Conservation (phyloP, 2,113 vertebrate species). For the Prinia subflava region DNA sequence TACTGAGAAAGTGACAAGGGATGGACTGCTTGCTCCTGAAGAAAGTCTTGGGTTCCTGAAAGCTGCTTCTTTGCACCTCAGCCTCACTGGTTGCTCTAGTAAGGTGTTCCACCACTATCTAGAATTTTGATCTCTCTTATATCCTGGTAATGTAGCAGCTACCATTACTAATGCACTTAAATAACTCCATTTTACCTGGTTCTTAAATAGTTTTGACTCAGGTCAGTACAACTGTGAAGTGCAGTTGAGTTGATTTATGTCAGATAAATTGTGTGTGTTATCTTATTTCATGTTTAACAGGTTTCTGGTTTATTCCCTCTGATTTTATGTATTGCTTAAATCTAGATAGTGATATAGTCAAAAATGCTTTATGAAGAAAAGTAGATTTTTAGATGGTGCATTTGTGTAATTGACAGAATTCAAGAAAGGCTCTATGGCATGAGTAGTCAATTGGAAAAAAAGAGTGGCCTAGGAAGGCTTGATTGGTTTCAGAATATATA, state of each 20-base stretch:
- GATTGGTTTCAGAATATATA: not conserved
- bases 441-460: not conserved
- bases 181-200: not conserved
- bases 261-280: not conserved
- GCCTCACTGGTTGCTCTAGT: not conserved
- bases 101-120: not conserved
- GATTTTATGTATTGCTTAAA: not conserved
- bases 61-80: not conserved
- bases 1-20: not conserved
- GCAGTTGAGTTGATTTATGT: not conserved
- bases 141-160: not conserved
- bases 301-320: not conserved
- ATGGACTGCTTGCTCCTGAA: not conserved
- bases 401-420: not conserved
- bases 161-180: not conserved
- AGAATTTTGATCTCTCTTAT: not conserved
- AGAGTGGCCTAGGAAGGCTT: not conserved
- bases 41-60: not conserved
- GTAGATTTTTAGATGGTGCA: not conserved
- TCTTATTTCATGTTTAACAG: not conserved
- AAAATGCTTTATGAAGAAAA: not conserved
- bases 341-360: not conserved
- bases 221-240: not conserved
- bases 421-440: not conserved
- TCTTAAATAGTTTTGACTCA: not conserved